phyloP scores from a whole-genome alignment of 2,888 invertebrate genomes.

The Aphodius sticticus region DNA sequence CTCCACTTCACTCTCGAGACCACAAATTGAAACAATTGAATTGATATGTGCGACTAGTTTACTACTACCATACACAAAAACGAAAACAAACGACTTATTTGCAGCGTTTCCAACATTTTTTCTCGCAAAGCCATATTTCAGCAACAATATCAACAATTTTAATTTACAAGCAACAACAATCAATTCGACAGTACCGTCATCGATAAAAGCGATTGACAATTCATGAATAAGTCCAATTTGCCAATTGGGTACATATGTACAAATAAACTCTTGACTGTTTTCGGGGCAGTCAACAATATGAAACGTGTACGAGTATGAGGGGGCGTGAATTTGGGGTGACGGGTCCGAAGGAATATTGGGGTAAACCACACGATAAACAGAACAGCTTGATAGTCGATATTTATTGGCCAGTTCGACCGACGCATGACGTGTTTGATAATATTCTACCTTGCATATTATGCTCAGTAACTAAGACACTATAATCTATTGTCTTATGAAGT shows the following conservation, averaged over 20 bases:
- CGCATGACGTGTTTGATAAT: slow-evolving; percentile 33
- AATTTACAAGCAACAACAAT: background rate
- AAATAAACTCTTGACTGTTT: slow-evolving; percentile 26
- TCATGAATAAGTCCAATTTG: background rate
- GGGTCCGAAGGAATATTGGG: slow-evolving; percentile 48
- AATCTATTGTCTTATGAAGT: too few species aligned
- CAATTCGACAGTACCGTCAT: background rate
- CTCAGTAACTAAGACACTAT: too few species aligned
- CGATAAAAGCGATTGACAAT: background rate
- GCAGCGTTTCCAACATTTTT: slow-evolving; percentile 9
- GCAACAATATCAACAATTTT: background rate
- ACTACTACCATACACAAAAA: background rate
- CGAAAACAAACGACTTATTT: background rate
- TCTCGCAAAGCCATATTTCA: background rate
- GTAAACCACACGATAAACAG: slow-evolving; percentile 47
- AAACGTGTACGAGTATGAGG: slow-evolving; percentile 39
- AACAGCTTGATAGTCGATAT: slow-evolving; percentile 45
- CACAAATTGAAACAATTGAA: slow-evolving; percentile 37
- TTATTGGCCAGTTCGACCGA: slow-evolving; percentile 42
- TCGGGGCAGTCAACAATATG: slow-evolving; percentile 40
- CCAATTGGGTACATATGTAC: background rate
- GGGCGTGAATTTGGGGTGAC: slow-evolving; percentile 30
- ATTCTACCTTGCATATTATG: background rate
- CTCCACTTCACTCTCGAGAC: slow-evolving; percentile 34
- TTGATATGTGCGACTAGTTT: slow-evolving; percentile 25